Evolutionary conservation across 1,140 invertebrate genomes (phyloP).

Genomic region (Caenorhabditis briggsae): DNA sequence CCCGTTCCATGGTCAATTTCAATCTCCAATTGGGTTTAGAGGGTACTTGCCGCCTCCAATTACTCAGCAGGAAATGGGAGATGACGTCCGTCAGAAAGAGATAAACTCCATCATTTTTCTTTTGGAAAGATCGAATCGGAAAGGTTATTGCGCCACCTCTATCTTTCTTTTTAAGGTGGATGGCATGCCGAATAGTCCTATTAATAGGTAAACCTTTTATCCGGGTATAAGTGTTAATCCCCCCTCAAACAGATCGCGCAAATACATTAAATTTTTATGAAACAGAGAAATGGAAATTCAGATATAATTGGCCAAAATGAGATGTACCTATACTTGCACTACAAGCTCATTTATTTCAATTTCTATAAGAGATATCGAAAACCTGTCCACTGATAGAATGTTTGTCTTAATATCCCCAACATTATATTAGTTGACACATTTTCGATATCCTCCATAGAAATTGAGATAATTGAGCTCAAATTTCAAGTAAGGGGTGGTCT

Average conservation of each 20-base stretch:
- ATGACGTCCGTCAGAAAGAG: slow-evolving; percentile 8
- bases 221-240: not conserved
- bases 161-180: not conserved
- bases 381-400: no score
- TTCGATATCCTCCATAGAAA: no score
- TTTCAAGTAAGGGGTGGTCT: no score
- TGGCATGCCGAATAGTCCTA: not conserved
- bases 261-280: not conserved
- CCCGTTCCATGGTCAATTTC: not conserved
- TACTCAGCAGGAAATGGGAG: not conserved
- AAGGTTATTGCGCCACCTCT: slow-evolving; percentile 35
- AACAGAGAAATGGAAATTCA: no score
- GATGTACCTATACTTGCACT: no score
- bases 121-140: slow-evolving; percentile 2
- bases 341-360: no score
- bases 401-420: no score
- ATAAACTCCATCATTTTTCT: not conserved
- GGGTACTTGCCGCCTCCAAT: slow-evolving; percentile 7
- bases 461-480: no score
- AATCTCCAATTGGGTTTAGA: not conserved
- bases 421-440: no score
- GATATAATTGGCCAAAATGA: no score
- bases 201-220: not conserved
- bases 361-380: no score
- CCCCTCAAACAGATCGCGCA: slow-evolving; percentile 20